Evolutionary conservation across 2,888 invertebrate species (phyloP), one percentile per base, ranked within the genome.

Genomic region (Timema podura): DNA sequence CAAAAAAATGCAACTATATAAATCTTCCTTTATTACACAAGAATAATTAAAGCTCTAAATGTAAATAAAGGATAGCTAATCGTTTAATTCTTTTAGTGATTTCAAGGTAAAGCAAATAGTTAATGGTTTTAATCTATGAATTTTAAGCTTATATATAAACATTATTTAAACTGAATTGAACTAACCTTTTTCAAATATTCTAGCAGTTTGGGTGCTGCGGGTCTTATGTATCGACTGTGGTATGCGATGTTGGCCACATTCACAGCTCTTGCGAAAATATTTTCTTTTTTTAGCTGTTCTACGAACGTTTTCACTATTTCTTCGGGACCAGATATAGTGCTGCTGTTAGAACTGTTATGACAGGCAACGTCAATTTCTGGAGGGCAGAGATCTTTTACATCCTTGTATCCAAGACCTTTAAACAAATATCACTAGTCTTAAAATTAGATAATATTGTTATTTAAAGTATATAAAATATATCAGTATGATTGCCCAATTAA

Each of bases 321-420:
- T 1, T 84, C 84, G 0, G 91, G 91, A 0, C 93, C 93, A 5
- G 92, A 92, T 69, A 94, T 86, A 0, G 93, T 93, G 67, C 91
- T 88, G 54, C 90, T 91, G 73, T 89, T 89, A 6, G 87, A 84
- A 1, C 91, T 87, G 78, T 94, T 94, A 81, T 92, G 92, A 77
- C 93, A 94, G 11, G 93, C 91, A 0, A 91, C 87, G 74, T 88
- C 88, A 44, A 92, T 88, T 47, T 86, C 85, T 30, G 85, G 82
- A 0, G 91, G 90, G 71, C 83, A 65, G 16, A 72, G 66, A 15
- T 75, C 68, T 48, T 75, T 75, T 8, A 79, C 71, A 15, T 77
- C 68, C 51, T 81, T 74, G 73, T 82, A 82, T 8, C 83, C 82
- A 73, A 82, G 75, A 48, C 82, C 82, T 82, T 30, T 3, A 30